These are phyloP conservation scores for Buphagus erythrorhynchus DNA, from an alignment of 2,797 vertebrate species.

Conservation along the genomic window DNA sequence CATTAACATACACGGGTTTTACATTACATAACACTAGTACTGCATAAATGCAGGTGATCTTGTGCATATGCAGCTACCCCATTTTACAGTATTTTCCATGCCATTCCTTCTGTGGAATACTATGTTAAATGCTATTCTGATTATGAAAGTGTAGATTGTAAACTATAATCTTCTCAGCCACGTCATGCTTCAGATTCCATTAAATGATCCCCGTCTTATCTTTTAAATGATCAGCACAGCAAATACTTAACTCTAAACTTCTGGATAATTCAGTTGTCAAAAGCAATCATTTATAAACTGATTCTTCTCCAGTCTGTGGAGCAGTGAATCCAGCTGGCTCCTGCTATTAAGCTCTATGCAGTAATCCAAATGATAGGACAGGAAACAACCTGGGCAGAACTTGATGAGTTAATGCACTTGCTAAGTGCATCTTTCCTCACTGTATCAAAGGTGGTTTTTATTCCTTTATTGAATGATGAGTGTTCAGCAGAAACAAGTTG, in stretches of 20 bases:
- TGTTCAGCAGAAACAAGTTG: neutral
- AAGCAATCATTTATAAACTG: slow-evolving; percentile 14
- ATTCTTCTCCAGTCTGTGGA: neutral
- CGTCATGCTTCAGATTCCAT: neutral
- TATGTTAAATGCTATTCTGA: neutral
- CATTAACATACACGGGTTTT: neutral
- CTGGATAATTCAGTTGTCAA: neutral
- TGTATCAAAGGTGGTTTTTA: neutral
- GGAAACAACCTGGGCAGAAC: neutral
- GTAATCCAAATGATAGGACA: neutral
- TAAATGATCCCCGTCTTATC: slow-evolving; percentile 7
- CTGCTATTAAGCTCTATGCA: neutral
- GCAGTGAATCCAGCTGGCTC: neutral
- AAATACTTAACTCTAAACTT: slow-evolving; percentile 32
- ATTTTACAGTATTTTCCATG: neutral
- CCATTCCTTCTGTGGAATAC: neutral
- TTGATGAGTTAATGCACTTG: neutral
- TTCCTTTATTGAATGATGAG: neutral
- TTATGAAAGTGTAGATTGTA: neutral
- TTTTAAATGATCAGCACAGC: slow-evolving; percentile 4
- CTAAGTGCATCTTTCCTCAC: neutral
- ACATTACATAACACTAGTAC: neutral
- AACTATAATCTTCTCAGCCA: neutral
- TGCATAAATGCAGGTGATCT: neutral
- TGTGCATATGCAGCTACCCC: neutral